Base-by-base conservation (phyloP, 2,888 invertebrate genomes). In the Eupithecia insigniata region DNA sequence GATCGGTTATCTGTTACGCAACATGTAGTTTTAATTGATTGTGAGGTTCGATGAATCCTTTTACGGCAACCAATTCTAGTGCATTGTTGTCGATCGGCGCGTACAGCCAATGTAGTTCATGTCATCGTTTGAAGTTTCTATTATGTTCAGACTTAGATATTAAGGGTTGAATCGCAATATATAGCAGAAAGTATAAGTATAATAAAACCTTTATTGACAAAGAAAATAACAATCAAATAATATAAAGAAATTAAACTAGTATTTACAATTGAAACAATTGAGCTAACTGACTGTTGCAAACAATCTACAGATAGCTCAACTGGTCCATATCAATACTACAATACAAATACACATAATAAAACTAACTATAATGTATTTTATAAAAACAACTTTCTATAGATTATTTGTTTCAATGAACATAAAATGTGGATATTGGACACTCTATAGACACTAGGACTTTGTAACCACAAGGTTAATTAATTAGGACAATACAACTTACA, bases 1-100 rank as follows among this genome's bases (percentile, higher is more conserved):
- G 81, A 78, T 62, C 72, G 74, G 74, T 72, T 73, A 72, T 73
- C 69, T 79, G 75, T 85, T 84, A 80, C 80, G 71, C 76, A 80
- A 82, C 71, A 70, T 73, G 55, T 75, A 66, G 79, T 73, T 73
- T 77, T 72, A 79, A 79, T 75, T 76, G 75, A 76, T 76, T 73
- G 73, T 69, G 69, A 72, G 72, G 77, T 76, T 77, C 77, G 68
- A 74, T 79, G 75, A 68, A 70, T 76, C 43, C n/a, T 71, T 71
- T 74, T 71, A 69, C 74, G 67, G 74, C 32, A 39, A 26, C 58
- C 62, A 34, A 66, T 30, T 74, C 43, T 62, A 30, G 55, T 71
- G 58, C 67, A 60, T 28, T 22, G 67, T 14, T 64, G 64, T 36
- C 7, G 55, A 60, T 60, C 8, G 60, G 7, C 18, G 60, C 18